These are phyloP conservation scores for Coturnix japonica DNA, from an alignment of 2,113 vertebrate genomes.

Conservation along the genomic window DNA sequence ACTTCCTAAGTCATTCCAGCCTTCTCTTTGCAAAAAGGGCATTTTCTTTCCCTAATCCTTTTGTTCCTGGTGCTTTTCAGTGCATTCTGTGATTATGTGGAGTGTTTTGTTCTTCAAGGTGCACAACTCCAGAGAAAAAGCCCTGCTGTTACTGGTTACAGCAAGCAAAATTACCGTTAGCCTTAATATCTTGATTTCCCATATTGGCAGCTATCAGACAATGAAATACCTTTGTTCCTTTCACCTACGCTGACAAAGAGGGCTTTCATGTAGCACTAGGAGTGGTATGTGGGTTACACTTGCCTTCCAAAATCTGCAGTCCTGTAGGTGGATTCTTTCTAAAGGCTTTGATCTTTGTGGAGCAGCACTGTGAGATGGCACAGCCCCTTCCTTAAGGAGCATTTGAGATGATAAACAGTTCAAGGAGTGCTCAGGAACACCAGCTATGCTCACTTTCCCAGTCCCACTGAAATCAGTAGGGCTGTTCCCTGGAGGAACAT, in stretches of 20 bases:
- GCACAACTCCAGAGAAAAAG: not conserved
- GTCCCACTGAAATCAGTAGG: not conserved
- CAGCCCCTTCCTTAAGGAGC: not conserved
- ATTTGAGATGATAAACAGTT: slow-evolving; percentile 22
- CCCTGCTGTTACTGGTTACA: slow-evolving; percentile 7
- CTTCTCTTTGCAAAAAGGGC: not conserved
- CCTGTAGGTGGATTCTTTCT: slow-evolving; percentile 47
- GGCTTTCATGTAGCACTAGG: not conserved
- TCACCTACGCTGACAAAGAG: not conserved
- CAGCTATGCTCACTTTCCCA: not conserved
- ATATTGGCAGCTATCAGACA: not conserved
- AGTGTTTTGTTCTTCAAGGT: not conserved
- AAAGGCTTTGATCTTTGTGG: slow-evolving; percentile 39
- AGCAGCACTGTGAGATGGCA: not conserved
- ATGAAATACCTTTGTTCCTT: slow-evolving; percentile 27
- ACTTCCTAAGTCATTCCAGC: not conserved
- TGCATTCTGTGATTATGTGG: not conserved
- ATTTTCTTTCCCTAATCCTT: not conserved
- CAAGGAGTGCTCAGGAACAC: not conserved
- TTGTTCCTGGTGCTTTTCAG: not conserved
- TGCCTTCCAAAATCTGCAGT: not conserved
- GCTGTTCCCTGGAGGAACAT: not conserved
- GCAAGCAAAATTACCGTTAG: not conserved
- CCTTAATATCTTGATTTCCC: not conserved
- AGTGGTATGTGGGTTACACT: not conserved